These are phyloP conservation scores for Conomelus anceps DNA, from an alignment of 2,888 invertebrate genomes.

Conservation along the genomic window DNA sequence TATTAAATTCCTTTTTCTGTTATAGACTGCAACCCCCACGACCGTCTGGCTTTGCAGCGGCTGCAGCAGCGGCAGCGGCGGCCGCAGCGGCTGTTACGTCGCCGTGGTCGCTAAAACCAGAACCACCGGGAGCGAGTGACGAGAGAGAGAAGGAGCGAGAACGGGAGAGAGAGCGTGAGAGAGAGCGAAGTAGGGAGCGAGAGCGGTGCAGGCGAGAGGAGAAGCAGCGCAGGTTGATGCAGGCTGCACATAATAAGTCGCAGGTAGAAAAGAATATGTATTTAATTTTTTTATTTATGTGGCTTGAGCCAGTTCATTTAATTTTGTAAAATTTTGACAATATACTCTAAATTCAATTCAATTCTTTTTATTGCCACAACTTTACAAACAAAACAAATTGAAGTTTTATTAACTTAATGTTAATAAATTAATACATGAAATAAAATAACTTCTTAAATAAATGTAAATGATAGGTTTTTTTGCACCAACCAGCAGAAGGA, in stretches of 20 bases:
- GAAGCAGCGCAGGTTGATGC: constrained; percentile 37
- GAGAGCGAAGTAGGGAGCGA: constrained; percentile 50
- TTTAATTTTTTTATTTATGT: too few species aligned
- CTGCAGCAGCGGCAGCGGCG: not conserved
- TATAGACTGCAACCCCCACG: constrained; percentile 48
- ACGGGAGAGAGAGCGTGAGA: constrained; percentile 37
- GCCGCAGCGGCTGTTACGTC: not conserved
- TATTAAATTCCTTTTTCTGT: not conserved
- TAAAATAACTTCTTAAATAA: too few species aligned
- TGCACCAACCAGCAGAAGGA: too few species aligned
- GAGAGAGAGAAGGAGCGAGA: constrained; percentile 45
- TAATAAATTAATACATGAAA: too few species aligned
- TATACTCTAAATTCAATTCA: too few species aligned
- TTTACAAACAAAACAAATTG: too few species aligned
- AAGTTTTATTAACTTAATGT: too few species aligned
- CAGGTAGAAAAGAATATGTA: not conserved
- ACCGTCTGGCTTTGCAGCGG: not conserved
- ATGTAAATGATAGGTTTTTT: too few species aligned
- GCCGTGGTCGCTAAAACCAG: constrained; percentile 18
- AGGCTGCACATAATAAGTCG: constrained; percentile 36
- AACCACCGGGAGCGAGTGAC: constrained; percentile 39
- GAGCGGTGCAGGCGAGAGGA: constrained; percentile 40
- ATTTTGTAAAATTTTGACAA: too few species aligned
- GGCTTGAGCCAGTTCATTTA: too few species aligned
- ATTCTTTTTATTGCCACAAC: too few species aligned